Percentiles rank a stretch among this genome's conserved stretches.
Evolutionary conservation across 2,797 vertebrate species (phyloP).

Genomic region (Bradypodion pumilum): DNA sequence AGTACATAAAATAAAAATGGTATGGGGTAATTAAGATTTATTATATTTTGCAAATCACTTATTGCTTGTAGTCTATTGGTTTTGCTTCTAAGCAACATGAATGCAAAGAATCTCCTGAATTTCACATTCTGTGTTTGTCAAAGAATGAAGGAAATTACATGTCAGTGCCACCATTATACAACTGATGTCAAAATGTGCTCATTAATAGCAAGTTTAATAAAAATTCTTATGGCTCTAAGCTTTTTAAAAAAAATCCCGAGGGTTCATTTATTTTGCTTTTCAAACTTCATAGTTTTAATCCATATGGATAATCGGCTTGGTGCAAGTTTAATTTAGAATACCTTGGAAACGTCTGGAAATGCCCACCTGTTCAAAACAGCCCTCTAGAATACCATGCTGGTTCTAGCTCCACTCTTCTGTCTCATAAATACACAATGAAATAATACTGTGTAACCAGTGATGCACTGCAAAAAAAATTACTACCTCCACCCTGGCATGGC

Average conservation of each 20-base stretch:
- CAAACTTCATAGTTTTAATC: slow-evolving; percentile 1
- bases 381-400: too few relatives aligned
- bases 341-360: not conserved
- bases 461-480: too few relatives aligned
- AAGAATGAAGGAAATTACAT: slow-evolving; percentile 8
- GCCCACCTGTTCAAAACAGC: too few relatives aligned
- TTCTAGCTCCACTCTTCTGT: too few relatives aligned
- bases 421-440: too few relatives aligned
- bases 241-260: slow-evolving; percentile 4
- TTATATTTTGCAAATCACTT: not conserved
- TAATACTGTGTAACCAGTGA: too few relatives aligned
- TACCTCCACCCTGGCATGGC: too few relatives aligned
- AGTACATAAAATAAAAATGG: not conserved
- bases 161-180: slow-evolving; percentile 10
- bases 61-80: not conserved
- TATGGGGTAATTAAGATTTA: not conserved
- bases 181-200: not conserved
- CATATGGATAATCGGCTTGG: not conserved
- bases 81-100: not conserved
- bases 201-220: slow-evolving; percentile 4
- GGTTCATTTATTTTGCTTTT: not conserved
- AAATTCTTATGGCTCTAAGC: not conserved
- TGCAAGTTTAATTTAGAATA: not conserved
- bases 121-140: not conserved
- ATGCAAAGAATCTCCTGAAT: not conserved